Evolutionary conservation across 2,797 vertebrate genomes (phyloP), one percentile per base, ranked within the genome.

Genomic region (Octomys mimax): DNA sequence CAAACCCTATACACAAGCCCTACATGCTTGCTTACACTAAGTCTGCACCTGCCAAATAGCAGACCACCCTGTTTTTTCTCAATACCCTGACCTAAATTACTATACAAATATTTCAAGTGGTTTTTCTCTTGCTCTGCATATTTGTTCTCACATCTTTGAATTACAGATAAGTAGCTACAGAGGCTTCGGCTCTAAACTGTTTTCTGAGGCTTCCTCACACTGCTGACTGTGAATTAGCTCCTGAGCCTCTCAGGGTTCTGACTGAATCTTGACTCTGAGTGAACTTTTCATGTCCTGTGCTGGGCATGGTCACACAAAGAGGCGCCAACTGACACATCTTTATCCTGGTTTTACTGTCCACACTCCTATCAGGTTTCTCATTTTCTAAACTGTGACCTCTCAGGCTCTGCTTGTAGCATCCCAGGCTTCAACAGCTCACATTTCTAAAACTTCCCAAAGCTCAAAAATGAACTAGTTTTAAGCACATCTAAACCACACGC

Each of bases 171-270:
- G 42, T 24, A 73, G 36, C 21, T 22, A 26, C 71, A 24, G 71
- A 42, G 39, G 22, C 2, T 42, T 2, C 6, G 1, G 22, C 10
- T 73, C 39, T 0, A 11, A 39, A 12, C 1, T 73, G 4, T 42
- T 42, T 42, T 73, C 4, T 42, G 4, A 42, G 70, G 19, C n/a
- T 73, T 39, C 24, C 70, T 73, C 21, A 73, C 9, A 12, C 10
- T 42, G 70, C 5, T 73, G 10, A 26, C 39, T 5, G 36, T 42
- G 5, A 42, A 73, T 42, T 22, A 26, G 71, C 5, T 5, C 22
- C 39, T 26, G 71, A 26, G 71, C 36, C 36, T 42, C 39, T 42
- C 39, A 14, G 39, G 5, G 71, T 26, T 13, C 36, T 26, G 39
- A 12, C 39, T 42, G 71, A 42, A 42, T 73, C 39, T 26, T 42